These are phyloP conservation scores for Bombus vancouverensis DNA, from an alignment of 1,140 invertebrate genomes.

Conservation along the genomic window DNA sequence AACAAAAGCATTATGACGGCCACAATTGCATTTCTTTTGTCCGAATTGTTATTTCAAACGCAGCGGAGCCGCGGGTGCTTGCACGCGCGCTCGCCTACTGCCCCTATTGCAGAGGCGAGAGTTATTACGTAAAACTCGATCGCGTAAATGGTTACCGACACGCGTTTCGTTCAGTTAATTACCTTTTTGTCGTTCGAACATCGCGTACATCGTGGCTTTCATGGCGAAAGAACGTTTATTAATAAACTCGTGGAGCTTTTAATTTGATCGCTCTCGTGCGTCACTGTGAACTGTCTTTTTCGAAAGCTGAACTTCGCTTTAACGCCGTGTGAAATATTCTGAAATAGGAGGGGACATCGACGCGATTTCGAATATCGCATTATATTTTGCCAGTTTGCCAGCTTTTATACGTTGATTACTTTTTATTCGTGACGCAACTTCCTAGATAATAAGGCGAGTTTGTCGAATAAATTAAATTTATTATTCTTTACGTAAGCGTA, in stretches of 20 bases:
- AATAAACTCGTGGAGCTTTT: background rate
- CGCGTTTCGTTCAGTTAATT: slow-evolving; percentile 25
- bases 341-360: background rate
- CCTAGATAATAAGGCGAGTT: background rate
- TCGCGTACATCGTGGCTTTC: background rate
- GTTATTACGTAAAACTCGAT: slow-evolving; percentile 45
- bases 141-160: slow-evolving; percentile 13
- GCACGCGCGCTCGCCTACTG: no score
- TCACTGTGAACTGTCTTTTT: background rate
- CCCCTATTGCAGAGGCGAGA: background rate
- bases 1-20: slow-evolving; percentile 6
- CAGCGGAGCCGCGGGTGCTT: background rate
- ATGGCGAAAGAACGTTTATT: background rate
- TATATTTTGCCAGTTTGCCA: background rate
- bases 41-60: slow-evolving; percentile 12
- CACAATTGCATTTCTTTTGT: slow-evolving; percentile 1
- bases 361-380: no score
- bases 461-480: background rate
- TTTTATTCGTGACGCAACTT: background rate
- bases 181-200: background rate
- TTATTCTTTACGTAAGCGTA: background rate
- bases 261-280: background rate
- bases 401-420: background rate
- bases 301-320: background rate
- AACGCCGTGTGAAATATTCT: background rate